A percentile compares a stretch with the other conserved stretches of the same genome.
These are phyloP conservation scores for Plebejus melissa DNA, from an alignment of 2,888 invertebrate genomes.

Conservation along the genomic window DNA sequence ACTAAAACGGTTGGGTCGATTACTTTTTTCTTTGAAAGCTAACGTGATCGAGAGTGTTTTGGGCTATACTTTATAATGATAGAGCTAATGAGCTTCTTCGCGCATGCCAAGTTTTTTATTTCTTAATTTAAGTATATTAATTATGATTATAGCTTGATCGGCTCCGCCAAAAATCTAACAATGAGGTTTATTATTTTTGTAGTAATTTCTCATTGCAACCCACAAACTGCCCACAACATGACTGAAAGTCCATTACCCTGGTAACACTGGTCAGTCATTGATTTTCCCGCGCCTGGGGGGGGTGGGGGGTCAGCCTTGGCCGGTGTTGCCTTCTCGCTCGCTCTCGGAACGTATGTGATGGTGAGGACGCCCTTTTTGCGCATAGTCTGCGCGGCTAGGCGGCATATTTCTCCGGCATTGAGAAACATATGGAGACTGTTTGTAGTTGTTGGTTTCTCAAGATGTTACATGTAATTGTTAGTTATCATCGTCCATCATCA, in stretches of 20 bases:
- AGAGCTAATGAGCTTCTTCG: too few relatives aligned
- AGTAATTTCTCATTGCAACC: neutral
- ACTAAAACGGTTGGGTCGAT: too few relatives aligned
- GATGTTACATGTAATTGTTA: too few relatives aligned
- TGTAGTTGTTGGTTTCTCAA: neutral
- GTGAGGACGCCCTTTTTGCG: conserved; percentile 75
- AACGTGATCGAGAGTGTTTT: too few relatives aligned
- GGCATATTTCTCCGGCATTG: conserved; percentile 67
- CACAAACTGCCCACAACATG: neutral
- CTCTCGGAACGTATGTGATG: conserved; percentile 68
- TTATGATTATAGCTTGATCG: too few relatives aligned
- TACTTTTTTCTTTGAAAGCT: too few relatives aligned
- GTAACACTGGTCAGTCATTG: conserved; percentile 31
- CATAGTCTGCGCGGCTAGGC: conserved; percentile 74
- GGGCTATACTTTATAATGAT: too few relatives aligned
- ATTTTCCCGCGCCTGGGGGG: conserved; percentile 40
- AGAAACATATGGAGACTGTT: conserved; percentile 43
- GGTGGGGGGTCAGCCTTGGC: conserved; percentile 36
- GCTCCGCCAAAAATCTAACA: too few relatives aligned
- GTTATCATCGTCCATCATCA: too few relatives aligned
- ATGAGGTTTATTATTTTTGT: too few relatives aligned
- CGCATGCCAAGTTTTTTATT: too few relatives aligned
- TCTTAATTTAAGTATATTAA: too few relatives aligned
- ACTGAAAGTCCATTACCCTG: neutral
- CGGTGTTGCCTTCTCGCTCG: conserved; percentile 48